Evolutionary conservation across 2,113 vertebrate genomes (phyloP), one percentile per base, ranked within the genome.

Genomic region (Myotis davidii): DNA sequence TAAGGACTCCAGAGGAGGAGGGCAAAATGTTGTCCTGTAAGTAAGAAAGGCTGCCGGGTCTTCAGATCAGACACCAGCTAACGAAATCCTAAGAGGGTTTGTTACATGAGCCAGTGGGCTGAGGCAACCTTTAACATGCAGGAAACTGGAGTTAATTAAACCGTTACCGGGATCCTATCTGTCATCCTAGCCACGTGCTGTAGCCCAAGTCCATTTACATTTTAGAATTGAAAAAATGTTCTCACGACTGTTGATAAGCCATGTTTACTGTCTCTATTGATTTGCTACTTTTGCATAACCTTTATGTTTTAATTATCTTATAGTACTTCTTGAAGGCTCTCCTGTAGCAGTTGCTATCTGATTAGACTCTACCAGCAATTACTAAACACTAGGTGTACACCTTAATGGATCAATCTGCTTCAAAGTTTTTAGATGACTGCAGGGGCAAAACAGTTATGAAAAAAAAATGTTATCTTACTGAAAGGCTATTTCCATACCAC

Each of bases 131-230:
- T 98, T 98, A 98, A 98, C 97, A 98, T 88, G 91, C 94, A 97
- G 97, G 97, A 98, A 98, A 98, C 97, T 74, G 67, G 94, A 98
- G 97, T 98, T 98, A 98, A 98, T 98, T 98, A 98, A 98, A 98
- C 97, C 56, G 94, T 98, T 98, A 96, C 95, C 0, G 0, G 91
- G 94, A 97, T 96, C 95, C 98, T 98, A 98, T 98, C 97, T 97
- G 98, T 98, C 98, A 98, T 97, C 78, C 87, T 61, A 95, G 87
- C 88, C 78, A 23, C 85, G 34, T 2, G 0, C 94, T 98, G 92
- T 90, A 90, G 94, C 97, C 95, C 96, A 97, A 97, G 92, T 87
- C 97, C 97, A 98, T 98, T 98, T 98, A 97, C 96, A 98, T 98
- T 97, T 97, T 98, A 93, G 96, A 97, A 88, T 86, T 97, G 96